Conservation (phyloP, 2,113 vertebrate genomes). For the Recurvirostra avosetta region DNA sequence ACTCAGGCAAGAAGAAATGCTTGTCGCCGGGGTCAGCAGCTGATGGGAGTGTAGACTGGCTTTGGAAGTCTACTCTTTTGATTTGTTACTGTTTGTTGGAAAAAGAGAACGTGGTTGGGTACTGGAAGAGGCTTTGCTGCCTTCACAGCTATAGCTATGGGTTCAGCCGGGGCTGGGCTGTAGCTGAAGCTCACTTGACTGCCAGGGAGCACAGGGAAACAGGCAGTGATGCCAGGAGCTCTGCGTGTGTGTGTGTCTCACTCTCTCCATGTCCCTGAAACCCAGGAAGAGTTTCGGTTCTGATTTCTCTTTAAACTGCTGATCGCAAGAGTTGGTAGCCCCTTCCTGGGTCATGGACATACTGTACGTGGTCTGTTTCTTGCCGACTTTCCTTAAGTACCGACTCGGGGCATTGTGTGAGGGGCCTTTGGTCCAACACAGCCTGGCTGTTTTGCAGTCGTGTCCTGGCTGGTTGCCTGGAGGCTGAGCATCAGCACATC, state of each 20-base stretch:
- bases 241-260: not conserved
- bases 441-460: not conserved
- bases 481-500: not conserved
- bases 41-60: not conserved
- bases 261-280: not conserved
- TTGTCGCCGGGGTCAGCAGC: conserved; percentile 4
- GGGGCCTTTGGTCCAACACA: not conserved
- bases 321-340: not conserved
- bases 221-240: not conserved
- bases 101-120: not conserved
- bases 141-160: not conserved
- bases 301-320: not conserved
- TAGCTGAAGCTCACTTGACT: not conserved
- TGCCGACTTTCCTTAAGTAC: not conserved
- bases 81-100: not conserved
- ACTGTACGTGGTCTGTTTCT: not conserved
- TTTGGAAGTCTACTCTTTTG: not conserved
- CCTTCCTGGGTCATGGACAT: not conserved
- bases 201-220: not conserved
- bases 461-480: not conserved
- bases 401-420: fast-evolving
- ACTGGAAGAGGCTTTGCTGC: not conserved
- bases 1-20: not conserved
- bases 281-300: not conserved
- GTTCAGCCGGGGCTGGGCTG: not conserved